Evolutionary conservation across 64 coral and sea anemone genomes (phyloP).

Genomic region (Montipora sp.): DNA sequence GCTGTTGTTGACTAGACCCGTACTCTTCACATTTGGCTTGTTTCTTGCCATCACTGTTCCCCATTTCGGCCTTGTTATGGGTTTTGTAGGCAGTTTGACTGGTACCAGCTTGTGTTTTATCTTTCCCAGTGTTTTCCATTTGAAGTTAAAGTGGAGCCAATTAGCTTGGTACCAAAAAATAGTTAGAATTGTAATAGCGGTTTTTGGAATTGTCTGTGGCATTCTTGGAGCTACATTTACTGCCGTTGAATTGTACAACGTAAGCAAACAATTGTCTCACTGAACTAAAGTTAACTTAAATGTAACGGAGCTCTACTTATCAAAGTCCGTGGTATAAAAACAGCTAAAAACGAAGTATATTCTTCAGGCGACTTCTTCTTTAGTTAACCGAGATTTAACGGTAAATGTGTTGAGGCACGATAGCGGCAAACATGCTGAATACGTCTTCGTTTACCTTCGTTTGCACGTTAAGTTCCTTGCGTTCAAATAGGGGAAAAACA

Average conservation of each 20-base stretch:
- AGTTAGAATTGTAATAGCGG: neutral
- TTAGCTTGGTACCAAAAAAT: constrained; percentile 6
- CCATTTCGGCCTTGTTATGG: constrained; percentile 92
- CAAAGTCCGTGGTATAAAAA: no score
- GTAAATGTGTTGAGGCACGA: no score
- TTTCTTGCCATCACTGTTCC: constrained; percentile 83
- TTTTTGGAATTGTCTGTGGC: constrained; percentile 27
- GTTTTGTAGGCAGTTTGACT: constrained; percentile 82
- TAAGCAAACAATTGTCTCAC: neutral
- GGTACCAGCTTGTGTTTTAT: constrained; percentile 84
- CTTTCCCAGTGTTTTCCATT: constrained; percentile 33
- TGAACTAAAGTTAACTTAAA: no score
- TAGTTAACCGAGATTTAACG: no score
- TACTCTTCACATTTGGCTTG: constrained; percentile 76
- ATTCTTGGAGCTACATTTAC: constrained; percentile 29
- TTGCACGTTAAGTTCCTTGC: no score
- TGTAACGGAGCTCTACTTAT: no score
- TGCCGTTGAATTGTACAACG: constrained; percentile 19
- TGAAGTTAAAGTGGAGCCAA: constrained; percentile 35
- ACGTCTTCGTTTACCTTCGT: no score
- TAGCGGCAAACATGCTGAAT: no score
- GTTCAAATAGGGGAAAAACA: no score
- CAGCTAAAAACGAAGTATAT: no score
- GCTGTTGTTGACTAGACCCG: constrained; percentile 59
- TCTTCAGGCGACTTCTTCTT: no score